Base-by-base conservation (phyloP, 2,888 invertebrate genomes). In the Apamea crenata region DNA sequence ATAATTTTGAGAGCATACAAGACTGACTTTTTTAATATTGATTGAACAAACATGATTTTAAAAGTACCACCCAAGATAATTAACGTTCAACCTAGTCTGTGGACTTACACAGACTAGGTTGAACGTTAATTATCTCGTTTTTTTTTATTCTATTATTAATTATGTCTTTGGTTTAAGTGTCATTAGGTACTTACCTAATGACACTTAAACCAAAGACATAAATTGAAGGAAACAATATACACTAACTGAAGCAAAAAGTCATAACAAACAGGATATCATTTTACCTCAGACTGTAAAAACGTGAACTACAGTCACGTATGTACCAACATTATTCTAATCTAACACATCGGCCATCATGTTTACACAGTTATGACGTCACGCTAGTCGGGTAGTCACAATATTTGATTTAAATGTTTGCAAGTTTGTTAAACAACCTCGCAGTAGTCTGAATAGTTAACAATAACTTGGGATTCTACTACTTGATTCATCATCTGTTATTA, bases 331-430 rank as follows among this genome's bases (percentile, higher is more conserved):
- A 82, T 75, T 82, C 65, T 81, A 86, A 84, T 82, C 80, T 85
- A 73, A 80, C 79, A 75, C 47, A 78, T 77, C 77, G 68, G 59
- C 63, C 74, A 80, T 76, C 59, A 78, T 78, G 77, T 81, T 79
- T 88, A 74, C 78, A 69, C 18, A 77, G 32, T n/a, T 67, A 65
- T 89, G 87, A 88, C 85, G 79, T 88, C 89, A 88, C 21, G 21
- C 44, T 40, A 40, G 40, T 73, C 70, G 32, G 72, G 56, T 25
- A 73, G 63, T 78, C 84, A 87, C 81, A 86, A 87, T 88, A 89
- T 89, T 89, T 88, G 81, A 80, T 82, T 82, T 79, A 77, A 81
- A 80, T 85, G 70, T 88, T 88, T 59, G 79, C 81, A 77, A 80
- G 72, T 82, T 82, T 83, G 73, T 77, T 79, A 72, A 84, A 88